Percentiles rank a stretch among this genome's conserved stretches.
These are phyloP conservation scores for Callinectes sapidus DNA, from an alignment of 2,888 invertebrate genomes.

Conservation along the genomic window DNA sequence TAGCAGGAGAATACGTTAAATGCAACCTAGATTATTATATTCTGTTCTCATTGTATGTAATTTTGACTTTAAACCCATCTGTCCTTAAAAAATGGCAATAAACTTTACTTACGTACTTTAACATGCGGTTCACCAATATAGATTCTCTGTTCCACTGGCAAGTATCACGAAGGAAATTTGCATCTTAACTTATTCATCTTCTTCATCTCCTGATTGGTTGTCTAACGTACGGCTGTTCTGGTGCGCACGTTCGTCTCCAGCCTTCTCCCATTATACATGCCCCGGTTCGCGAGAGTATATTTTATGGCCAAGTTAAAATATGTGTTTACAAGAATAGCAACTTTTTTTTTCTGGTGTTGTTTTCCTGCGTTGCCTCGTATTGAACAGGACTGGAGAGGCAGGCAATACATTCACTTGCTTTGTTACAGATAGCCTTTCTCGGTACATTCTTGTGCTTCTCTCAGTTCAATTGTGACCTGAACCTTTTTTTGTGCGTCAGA, in stretches of 20 bases:
- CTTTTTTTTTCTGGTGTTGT: neutral
- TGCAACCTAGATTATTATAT: too few species aligned
- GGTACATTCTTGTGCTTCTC: neutral
- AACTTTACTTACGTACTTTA: neutral
- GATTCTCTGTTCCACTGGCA: neutral
- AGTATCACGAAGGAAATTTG: neutral
- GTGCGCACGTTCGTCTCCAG: neutral
- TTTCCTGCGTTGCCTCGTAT: neutral
- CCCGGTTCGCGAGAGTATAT: neutral
- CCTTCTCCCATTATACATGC: neutral
- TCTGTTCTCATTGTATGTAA: too few species aligned
- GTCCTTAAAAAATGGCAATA: too few species aligned
- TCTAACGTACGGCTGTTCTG: neutral
- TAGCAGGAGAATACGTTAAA: too few species aligned
- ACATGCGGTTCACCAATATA: neutral
- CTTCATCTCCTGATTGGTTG: neutral
- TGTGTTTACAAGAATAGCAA: neutral
- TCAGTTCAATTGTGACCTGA: neutral
- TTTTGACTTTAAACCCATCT: too few species aligned
- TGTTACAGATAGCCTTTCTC: neutral
- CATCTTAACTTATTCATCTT: neutral
- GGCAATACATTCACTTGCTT: neutral
- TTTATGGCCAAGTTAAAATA: slow-evolving; percentile 1
- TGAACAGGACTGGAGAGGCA: neutral
- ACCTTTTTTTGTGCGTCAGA: neutral